Evolutionary conservation across 2,797 vertebrate species (phyloP).

Genomic region (Myiotriccus ornatus): DNA sequence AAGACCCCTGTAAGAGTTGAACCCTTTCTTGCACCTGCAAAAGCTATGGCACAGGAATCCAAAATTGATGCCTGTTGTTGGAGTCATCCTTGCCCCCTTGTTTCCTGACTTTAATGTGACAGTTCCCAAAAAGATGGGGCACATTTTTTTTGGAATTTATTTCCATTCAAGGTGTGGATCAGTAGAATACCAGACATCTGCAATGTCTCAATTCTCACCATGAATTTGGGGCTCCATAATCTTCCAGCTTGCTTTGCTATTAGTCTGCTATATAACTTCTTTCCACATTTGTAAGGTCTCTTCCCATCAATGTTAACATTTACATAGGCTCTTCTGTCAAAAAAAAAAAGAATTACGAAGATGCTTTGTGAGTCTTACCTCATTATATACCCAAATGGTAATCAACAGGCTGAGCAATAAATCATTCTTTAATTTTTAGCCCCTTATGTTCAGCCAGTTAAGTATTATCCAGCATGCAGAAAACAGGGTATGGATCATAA

Average conservation of each 20-base stretch:
- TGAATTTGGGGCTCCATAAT: neutral
- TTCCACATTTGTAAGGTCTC: constrained; percentile 83
- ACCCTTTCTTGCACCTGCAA: neutral
- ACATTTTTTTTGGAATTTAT: neutral
- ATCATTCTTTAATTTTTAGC: neutral
- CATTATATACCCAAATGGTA: neutral
- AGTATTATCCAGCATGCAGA: neutral
- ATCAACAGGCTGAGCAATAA: neutral
- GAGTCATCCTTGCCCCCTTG: neutral
- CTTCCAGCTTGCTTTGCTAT: neutral
- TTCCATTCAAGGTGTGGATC: neutral
- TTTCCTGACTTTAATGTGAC: neutral
- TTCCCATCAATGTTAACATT: constrained; percentile 76
- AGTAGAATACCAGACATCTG: neutral
- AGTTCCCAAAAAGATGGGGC: neutral
- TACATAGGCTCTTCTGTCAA: constrained; percentile 84
- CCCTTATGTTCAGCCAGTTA: neutral
- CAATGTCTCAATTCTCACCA: neutral
- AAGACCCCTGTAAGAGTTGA: neutral
- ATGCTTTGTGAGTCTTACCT: constrained; percentile 76
- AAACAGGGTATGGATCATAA: neutral
- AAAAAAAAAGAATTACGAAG: constrained; percentile 75
- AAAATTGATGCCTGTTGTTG: neutral
- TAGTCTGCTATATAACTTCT: constrained; percentile 44
- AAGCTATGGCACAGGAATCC: neutral